phyloP scores from a whole-genome alignment of 2,113 vertebrate genomes.

The Pelodiscus sinensis region DNA sequence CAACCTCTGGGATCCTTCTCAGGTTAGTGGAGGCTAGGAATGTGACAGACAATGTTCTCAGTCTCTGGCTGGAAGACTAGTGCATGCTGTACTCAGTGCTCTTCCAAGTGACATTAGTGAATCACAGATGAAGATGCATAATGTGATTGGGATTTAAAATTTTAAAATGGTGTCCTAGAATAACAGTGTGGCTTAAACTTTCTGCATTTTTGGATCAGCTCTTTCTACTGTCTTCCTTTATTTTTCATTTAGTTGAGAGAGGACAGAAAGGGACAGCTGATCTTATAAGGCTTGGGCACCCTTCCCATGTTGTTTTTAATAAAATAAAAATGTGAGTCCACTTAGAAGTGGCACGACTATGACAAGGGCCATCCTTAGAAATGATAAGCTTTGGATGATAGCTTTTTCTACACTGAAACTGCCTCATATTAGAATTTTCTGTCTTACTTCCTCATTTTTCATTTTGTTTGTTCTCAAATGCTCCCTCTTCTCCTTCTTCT shows the following conservation, averaged over 20 bases:
- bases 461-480: neutral
- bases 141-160: neutral
- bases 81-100: neutral
- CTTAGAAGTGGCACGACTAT: constrained; percentile 25
- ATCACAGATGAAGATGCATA: neutral
- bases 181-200: constrained; percentile 10
- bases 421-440: constrained; percentile 41
- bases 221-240: constrained; percentile 66
- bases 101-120: neutral
- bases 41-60: neutral
- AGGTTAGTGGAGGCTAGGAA: constrained; percentile 24
- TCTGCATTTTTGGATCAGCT: constrained; percentile 61
- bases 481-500: neutral
- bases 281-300: constrained; percentile 61
- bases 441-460: neutral
- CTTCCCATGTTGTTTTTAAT: constrained; percentile 46
- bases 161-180: neutral
- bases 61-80: neutral
- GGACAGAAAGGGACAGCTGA: constrained; percentile 66
- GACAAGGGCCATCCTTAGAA: constrained; percentile 41
- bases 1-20: constrained; percentile 27
- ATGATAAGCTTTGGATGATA: constrained; percentile 50
- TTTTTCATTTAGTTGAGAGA: constrained; percentile 66
- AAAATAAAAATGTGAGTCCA: constrained; percentile 62
- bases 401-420: constrained; percentile 38